Percentiles rank a stretch among this genome's conserved stretches.
These are phyloP conservation scores for Eretmochelys imbricata DNA, from an alignment of 2,113 vertebrate genomes.

Conservation along the genomic window DNA sequence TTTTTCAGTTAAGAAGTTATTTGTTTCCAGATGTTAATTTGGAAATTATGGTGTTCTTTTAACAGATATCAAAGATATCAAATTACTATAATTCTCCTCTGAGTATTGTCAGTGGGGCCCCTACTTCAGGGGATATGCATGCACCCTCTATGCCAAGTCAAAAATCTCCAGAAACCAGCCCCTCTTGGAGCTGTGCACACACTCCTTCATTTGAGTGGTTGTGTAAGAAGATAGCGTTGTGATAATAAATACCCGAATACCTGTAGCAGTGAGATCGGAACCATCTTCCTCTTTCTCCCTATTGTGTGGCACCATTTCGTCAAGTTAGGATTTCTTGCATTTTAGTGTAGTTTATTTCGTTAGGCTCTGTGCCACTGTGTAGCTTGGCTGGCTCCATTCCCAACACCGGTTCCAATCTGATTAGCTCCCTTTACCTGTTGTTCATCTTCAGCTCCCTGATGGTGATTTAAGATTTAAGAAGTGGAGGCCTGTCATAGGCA, in stretches of 20 bases:
- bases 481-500: background rate
- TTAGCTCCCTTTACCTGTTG: background rate
- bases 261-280: background rate
- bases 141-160: background rate
- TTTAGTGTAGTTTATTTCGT: background rate
- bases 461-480: background rate
- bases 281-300: background rate
- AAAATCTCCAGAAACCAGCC: background rate
- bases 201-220: background rate
- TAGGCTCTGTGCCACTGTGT: fast-evolving
- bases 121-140: background rate
- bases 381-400: background rate
- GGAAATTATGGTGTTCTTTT: background rate
- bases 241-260: background rate
- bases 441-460: background rate
- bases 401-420: background rate
- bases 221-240: background rate
- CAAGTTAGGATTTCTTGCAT: background rate
- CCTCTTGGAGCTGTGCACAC: background rate
- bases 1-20: background rate
- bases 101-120: background rate
- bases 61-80: background rate
- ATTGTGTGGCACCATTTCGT: background rate
- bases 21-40: background rate
- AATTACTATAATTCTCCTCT: background rate